A percentile compares a stretch with the other conserved stretches of the same genome.
Conservation (phyloP, 37 sponge, comb jelly and placozoan genomes). For the Lycopodina hypogea region DNA sequence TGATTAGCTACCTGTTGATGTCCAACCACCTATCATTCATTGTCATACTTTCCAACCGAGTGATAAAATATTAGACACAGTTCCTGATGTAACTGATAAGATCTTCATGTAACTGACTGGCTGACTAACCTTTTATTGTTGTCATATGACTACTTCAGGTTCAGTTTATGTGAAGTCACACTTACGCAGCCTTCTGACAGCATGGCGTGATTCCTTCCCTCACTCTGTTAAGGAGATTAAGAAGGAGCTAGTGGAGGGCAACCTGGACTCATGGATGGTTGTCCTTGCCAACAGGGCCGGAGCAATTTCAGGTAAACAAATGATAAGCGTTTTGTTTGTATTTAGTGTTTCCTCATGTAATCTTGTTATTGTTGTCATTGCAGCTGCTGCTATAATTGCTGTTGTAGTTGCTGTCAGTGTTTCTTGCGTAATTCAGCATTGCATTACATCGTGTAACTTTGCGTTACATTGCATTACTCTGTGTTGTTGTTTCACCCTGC, state of each 20-base stretch:
- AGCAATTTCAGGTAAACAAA: slow-evolving; percentile 69
- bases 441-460: too few relatives aligned
- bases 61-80: too few relatives aligned
- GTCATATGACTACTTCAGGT: slow-evolving; percentile 44
- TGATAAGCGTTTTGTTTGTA: neutral
- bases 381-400: neutral
- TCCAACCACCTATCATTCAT: too few relatives aligned
- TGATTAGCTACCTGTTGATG: neutral
- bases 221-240: slow-evolving; percentile 85
- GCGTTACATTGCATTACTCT: too few relatives aligned
- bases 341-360: neutral
- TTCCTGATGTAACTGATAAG: too few relatives aligned
- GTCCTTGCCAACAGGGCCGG: slow-evolving; percentile 80
- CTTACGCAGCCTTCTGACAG: slow-evolving; percentile 62
- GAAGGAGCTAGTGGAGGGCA: slow-evolving; percentile 72
- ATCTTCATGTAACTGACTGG: too few relatives aligned
- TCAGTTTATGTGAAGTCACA: slow-evolving; percentile 71
- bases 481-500: too few relatives aligned
- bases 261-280: slow-evolving; percentile 49
- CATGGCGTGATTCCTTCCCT: slow-evolving; percentile 89
- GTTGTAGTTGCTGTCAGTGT: neutral
- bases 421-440: neutral
- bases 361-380: neutral
- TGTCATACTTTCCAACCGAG: too few relatives aligned
- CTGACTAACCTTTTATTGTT: too few relatives aligned